Percentiles rank a stretch among this genome's conserved stretches.
Evolutionary conservation across 2,113 vertebrate species (phyloP).

Genomic region (Micronycteris hirsuta): DNA sequence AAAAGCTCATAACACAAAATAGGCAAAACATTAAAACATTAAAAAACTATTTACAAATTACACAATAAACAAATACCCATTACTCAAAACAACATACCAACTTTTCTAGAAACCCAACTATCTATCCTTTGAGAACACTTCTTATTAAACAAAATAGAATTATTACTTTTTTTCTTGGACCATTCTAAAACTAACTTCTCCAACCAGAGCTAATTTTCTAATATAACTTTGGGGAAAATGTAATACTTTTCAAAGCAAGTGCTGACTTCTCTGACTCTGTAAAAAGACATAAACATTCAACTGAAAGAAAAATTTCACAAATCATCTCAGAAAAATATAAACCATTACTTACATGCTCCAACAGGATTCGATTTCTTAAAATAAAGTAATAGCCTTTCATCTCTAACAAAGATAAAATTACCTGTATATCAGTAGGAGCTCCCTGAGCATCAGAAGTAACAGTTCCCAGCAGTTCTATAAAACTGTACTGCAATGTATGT

Average conservation of each 20-base stretch:
- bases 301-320: conserved; percentile 11
- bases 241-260: neutral
- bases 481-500: neutral
- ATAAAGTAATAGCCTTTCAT: conserved; percentile 23
- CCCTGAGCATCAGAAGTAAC: conserved; percentile 52
- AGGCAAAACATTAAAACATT: conserved; percentile 34
- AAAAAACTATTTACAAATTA: conserved; percentile 56
- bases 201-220: conserved; percentile 33
- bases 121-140: neutral
- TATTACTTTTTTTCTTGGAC: neutral
- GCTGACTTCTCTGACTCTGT: neutral
- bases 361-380: neutral
- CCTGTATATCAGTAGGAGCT: conserved; percentile 19
- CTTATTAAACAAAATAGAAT: conserved; percentile 23
- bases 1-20: conserved; percentile 27
- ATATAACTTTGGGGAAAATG: conserved; percentile 17
- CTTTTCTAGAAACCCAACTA: conserved; percentile 1
- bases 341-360: neutral
- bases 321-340: conserved; percentile 11
- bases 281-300: neutral
- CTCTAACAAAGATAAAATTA: conserved; percentile 19
- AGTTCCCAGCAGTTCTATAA: neutral
- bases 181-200: neutral
- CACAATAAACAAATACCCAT: conserved; percentile 43
- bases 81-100: conserved; percentile 51